Percentiles rank a stretch among this genome's conserved stretches.
Conservation (phyloP, 2,797 vertebrate genomes). For the Siniperca undulata region DNA sequence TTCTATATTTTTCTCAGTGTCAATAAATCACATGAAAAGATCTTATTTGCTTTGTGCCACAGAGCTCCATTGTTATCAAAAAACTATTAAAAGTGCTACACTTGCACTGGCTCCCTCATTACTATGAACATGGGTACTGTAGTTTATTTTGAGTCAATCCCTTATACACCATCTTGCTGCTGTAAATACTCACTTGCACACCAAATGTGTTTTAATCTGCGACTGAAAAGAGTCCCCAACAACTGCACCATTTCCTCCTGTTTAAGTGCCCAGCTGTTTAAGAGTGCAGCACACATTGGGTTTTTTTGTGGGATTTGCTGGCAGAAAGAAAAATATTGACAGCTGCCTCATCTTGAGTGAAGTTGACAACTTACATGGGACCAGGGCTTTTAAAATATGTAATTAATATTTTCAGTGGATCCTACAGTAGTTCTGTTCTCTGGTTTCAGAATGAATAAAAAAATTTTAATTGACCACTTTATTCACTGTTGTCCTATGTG, state of each 20-base stretch:
- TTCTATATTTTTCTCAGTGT: background rate
- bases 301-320: conserved; percentile 21
- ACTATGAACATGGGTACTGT: background rate
- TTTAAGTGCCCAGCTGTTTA: background rate
- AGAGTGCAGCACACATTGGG: background rate
- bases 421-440: background rate
- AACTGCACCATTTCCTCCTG: background rate
- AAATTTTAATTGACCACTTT: background rate
- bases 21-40: background rate
- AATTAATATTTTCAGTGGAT: background rate
- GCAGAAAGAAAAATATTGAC: conserved; percentile 9
- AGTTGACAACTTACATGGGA: background rate
- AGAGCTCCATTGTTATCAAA: background rate
- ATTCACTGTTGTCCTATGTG: background rate
- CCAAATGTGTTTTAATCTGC: background rate
- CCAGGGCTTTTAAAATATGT: conserved; percentile 4
- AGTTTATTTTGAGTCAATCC: background rate
- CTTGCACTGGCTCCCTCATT: background rate
- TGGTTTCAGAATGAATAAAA: background rate
- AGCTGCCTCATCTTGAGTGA: conserved; percentile 8
- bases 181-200: background rate
- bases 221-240: background rate
- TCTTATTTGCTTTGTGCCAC: background rate
- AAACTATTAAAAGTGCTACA: background rate
- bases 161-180: background rate